Evolutionary conservation across 2,113 vertebrate species (phyloP).

Genomic region (Albula glossodonta): DNA sequence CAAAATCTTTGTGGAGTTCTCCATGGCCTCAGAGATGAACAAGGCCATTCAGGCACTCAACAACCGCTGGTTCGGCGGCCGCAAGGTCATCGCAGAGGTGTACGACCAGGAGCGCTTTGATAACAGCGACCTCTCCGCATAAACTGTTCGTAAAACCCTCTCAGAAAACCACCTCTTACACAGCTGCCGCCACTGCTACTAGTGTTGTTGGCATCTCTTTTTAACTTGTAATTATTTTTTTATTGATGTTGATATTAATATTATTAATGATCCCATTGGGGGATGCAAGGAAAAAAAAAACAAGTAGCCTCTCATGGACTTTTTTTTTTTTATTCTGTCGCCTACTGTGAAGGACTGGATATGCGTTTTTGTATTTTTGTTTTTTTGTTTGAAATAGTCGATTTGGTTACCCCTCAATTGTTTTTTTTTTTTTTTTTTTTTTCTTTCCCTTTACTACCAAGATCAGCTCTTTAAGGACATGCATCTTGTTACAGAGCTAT

Average conservation of each 20-base stretch:
- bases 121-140: constrained; percentile 86
- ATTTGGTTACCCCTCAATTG: constrained; percentile 33
- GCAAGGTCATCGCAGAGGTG: constrained; percentile 86
- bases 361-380: constrained; percentile 42
- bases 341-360: constrained; percentile 52
- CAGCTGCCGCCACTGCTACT: constrained; percentile 37
- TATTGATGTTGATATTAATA: constrained; percentile 61
- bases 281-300: constrained; percentile 34
- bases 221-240: constrained; percentile 61
- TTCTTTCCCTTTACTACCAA: constrained; percentile 23
- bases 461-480: constrained; percentile 33
- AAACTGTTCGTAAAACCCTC: constrained; percentile 54
- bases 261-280: constrained; percentile 55
- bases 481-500: constrained; percentile 43
- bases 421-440: constrained; percentile 17
- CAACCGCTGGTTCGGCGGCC: constrained; percentile 90
- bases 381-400: constrained; percentile 34
- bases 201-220: constrained; percentile 48
- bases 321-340: constrained; percentile 43
- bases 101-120: constrained; percentile 92
- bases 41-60: constrained; percentile 90
- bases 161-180: constrained; percentile 12
- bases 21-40: constrained; percentile 83
- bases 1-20: constrained; percentile 94
- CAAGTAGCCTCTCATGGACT: constrained; percentile 45